A percentile compares a stretch with the other conserved stretches of the same genome.
Evolutionary conservation across 2,888 invertebrate species (phyloP).

Genomic region (Koerneria pararmatus): DNA sequence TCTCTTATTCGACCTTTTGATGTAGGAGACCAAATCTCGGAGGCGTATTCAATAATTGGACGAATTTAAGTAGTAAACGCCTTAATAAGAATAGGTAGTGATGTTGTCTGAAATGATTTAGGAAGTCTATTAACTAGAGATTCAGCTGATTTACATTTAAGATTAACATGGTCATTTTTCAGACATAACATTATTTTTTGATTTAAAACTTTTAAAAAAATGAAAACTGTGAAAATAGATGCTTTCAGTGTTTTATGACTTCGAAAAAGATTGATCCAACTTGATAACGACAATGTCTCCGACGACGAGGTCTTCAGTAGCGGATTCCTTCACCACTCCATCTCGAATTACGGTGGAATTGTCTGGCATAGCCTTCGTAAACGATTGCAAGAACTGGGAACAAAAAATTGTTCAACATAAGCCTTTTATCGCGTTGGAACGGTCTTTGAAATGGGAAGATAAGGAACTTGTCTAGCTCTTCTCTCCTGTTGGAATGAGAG

Average conservation of each 20-base stretch:
- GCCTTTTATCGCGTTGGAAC: not conserved
- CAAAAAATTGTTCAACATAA: not conserved
- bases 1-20: too few species aligned
- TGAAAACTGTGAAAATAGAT: not conserved
- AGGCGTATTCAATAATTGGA: too few species aligned
- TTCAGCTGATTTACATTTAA: too few species aligned
- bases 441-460: not conserved
- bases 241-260: too few species aligned
- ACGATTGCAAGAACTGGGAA: conserved; percentile 47
- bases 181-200: not conserved
- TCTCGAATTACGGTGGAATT: conserved; percentile 70
- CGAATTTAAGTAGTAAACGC: too few species aligned
- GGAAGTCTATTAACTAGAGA: too few species aligned
- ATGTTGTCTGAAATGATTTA: too few species aligned
- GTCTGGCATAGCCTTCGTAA: conserved; percentile 46
- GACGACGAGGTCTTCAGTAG: conserved; percentile 56
- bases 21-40: too few species aligned
- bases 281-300: conserved; percentile 57
- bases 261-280: conserved; percentile 23
- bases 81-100: too few species aligned
- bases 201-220: not conserved
- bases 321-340: conserved; percentile 75
- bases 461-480: conserved; percentile 45
- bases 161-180: not conserved
- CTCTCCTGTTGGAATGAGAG: conserved; percentile 54